Conservation (phyloP, 2,113 vertebrate species). For the Poeciliopsis turrubarensis region DNA sequence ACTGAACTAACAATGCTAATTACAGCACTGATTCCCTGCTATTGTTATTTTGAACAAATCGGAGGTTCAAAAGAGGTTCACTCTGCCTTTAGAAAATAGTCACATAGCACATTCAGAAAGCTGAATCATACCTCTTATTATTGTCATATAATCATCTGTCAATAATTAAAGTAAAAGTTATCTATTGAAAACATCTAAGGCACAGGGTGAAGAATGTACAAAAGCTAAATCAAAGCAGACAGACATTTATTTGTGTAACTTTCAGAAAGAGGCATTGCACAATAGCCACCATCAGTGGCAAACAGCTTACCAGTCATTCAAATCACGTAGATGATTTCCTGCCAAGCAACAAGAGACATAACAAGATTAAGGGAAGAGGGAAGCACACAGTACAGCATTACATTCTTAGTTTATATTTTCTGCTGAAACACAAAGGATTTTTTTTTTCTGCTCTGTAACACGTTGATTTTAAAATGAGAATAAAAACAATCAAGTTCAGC, state of each 20-base stretch:
- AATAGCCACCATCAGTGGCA: conserved; percentile 38
- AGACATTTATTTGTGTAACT: conserved; percentile 51
- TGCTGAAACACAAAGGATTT: conserved; percentile 19
- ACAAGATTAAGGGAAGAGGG: conserved; percentile 12
- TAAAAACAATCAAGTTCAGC: background rate
- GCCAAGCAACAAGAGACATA: conserved; percentile 12
- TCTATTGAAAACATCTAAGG: background rate
- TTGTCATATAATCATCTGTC: background rate
- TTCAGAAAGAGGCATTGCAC: conserved; percentile 27
- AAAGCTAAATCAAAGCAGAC: background rate
- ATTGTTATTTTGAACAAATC: conserved; percentile 13
- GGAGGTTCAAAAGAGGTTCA: background rate
- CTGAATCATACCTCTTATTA: background rate
- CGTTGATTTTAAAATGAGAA: conserved; percentile 4
- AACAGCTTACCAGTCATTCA: conserved; percentile 20
- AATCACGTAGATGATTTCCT: conserved; percentile 8
- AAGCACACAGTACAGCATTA: conserved; percentile 34
- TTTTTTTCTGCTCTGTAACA: conserved; percentile 8
- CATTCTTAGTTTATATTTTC: conserved; percentile 25
- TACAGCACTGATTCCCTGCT: conserved; percentile 1
- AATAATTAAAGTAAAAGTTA: background rate
- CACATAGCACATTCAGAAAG: conserved; percentile 8
- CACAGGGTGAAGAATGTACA: conserved; percentile 1
- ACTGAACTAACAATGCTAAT: background rate
- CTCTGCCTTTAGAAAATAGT: background rate